These are phyloP conservation scores for Scaptomyza montana DNA, from an alignment of 1,140 invertebrate genomes.

Conservation along the genomic window DNA sequence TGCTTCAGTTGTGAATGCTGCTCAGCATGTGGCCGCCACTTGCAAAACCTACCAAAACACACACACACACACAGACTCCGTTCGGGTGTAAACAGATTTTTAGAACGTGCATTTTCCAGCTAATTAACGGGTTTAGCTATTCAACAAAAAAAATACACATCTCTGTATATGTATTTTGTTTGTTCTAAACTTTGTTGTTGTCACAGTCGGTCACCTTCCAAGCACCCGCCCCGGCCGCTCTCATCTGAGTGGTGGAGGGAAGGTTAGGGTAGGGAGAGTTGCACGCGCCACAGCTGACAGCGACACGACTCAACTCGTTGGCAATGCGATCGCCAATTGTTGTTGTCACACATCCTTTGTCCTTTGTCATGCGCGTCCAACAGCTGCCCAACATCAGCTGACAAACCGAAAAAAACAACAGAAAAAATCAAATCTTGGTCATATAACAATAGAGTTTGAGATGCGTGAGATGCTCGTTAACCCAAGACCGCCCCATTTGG, in stretches of 20 bases:
- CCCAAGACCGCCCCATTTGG: conserved; percentile 26
- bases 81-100: not conserved
- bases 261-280: not conserved
- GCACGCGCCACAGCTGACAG: conserved; percentile 74
- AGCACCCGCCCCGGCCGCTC: conserved; percentile 14
- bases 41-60: too few species aligned
- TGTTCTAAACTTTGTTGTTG: conserved; percentile 25
- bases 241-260: conserved; percentile 2
- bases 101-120: conserved; percentile 57
- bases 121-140: conserved; percentile 68
- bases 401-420: not conserved
- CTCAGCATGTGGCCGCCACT: not conserved
- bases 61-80: not conserved
- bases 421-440: conserved; percentile 5
- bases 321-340: conserved; percentile 39
- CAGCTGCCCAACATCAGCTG: conserved; percentile 37
- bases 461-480: conserved; percentile 22
- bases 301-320: conserved; percentile 20
- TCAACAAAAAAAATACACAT: conserved; percentile 5
- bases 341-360: conserved; percentile 47
- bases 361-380: conserved; percentile 22
- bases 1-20: not conserved
- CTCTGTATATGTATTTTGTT: conserved; percentile 6
- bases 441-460: conserved; percentile 32
- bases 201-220: conserved; percentile 10